These are phyloP conservation scores for Rapana venosa DNA, from an alignment of 2,888 invertebrate genomes.

Conservation along the genomic window DNA sequence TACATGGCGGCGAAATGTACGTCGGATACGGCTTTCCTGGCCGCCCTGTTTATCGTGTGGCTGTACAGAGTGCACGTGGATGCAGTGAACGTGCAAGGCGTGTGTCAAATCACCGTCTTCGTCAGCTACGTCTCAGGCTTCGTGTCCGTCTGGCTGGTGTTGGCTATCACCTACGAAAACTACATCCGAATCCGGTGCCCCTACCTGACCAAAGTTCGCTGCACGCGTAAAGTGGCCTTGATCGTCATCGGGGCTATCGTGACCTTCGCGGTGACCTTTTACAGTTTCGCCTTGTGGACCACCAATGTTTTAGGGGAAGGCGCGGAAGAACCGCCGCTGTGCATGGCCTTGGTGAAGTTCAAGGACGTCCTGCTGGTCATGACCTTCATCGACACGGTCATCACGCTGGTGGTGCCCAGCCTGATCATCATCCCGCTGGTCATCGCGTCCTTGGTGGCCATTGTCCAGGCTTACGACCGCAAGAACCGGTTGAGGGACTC, in stretches of 20 bases:
- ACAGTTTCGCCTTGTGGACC: constrained; percentile 59
- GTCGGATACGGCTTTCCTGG: constrained; percentile 88
- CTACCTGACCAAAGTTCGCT: constrained; percentile 49
- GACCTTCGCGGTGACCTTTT: constrained; percentile 49
- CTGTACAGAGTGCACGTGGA: constrained; percentile 63
- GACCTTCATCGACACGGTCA: constrained; percentile 56
- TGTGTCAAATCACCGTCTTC: constrained; percentile 83
- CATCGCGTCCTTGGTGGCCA: constrained; percentile 49
- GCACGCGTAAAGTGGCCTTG: constrained; percentile 50
- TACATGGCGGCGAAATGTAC: constrained; percentile 88
- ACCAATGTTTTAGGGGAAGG: constrained; percentile 49
- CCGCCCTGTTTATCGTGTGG: constrained; percentile 82
- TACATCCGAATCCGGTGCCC: constrained; percentile 56
- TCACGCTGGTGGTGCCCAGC: constrained; percentile 58
- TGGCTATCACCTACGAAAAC: constrained; percentile 52
- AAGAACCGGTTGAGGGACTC: constrained; percentile 44
- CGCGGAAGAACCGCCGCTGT: constrained; percentile 24
- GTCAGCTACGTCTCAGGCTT: constrained; percentile 50
- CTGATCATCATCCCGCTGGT: constrained; percentile 52
- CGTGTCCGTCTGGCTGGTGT: constrained; percentile 53
- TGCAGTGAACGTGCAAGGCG: constrained; percentile 79
- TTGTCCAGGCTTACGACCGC: constrained; percentile 43
- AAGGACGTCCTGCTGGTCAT: constrained; percentile 49
- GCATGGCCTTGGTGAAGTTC: constrained; percentile 50
- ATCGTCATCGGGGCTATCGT: constrained; percentile 45